Conservation (phyloP, 2,888 invertebrate species). For the Theristus sp. region DNA sequence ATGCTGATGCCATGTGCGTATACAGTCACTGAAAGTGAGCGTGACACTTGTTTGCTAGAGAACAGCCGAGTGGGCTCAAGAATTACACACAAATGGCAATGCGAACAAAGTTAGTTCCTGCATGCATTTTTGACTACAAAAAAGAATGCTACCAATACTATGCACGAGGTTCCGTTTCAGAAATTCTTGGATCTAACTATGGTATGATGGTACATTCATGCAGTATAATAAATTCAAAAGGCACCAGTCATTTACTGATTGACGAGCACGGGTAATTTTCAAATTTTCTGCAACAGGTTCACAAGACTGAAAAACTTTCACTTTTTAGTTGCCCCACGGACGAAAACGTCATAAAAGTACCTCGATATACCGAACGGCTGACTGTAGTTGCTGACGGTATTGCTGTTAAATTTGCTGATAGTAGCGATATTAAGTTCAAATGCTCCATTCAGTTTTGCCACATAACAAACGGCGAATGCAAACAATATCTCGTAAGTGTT, state of each 20-base stretch:
- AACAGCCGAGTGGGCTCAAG: conserved; percentile 3
- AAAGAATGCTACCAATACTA: conserved; percentile 5
- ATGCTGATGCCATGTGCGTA: conserved; percentile 10
- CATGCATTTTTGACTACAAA: conserved; percentile 2
- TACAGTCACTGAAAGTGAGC: neutral
- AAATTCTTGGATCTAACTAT: conserved; percentile 9
- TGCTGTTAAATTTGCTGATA: conserved; percentile 10
- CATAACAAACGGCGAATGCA: conserved; percentile 12
- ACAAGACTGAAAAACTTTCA: neutral
- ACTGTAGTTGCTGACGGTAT: conserved; percentile 5
- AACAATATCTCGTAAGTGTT: neutral
- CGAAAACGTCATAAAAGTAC: conserved; percentile 9
- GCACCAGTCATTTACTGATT: neutral
- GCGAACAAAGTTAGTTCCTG: conserved; percentile 3
- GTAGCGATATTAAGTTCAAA: conserved; percentile 8
- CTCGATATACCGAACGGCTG: conserved; percentile 8
- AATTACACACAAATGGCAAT: conserved; percentile 5
- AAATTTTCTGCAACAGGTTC: neutral
- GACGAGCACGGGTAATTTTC: conserved; percentile 4
- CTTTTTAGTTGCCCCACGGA: conserved; percentile 12
- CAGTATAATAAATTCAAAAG: neutral
- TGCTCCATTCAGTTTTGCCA: conserved; percentile 14
- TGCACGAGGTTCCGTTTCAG: conserved; percentile 9
- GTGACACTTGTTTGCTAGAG: conserved; percentile 5
- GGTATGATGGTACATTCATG: conserved; percentile 8